Percentiles rank a stretch among this genome's conserved stretches.
Evolutionary conservation across 2,888 invertebrate genomes (phyloP).

Genomic region (Ochropleura leucogaster): DNA sequence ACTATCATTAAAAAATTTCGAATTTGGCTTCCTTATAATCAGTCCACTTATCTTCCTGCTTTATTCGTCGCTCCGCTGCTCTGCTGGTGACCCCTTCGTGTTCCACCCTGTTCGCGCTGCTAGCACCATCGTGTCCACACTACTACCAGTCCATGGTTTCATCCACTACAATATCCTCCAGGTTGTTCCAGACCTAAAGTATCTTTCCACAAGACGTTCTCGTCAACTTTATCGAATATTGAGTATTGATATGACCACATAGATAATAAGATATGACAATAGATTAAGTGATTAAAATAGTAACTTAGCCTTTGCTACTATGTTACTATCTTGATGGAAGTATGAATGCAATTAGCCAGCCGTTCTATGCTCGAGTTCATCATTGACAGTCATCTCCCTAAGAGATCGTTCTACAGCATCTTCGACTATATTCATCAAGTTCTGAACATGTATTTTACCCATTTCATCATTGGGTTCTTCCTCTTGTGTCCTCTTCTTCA

Average conservation of each 20-base stretch:
- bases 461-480: constrained; percentile 56
- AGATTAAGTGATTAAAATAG: constrained; percentile 37
- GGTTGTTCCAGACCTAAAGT: constrained; percentile 23
- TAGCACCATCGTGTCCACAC: constrained; percentile 22
- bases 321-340: constrained; percentile 29
- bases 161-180: constrained; percentile 22
- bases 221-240: constrained; percentile 31
- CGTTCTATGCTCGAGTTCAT: constrained; percentile 40
- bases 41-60: constrained; percentile 44
- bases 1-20: constrained; percentile 29
- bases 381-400: constrained; percentile 40
- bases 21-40: constrained; percentile 50
- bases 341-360: constrained; percentile 35
- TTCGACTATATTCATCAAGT: constrained; percentile 55
- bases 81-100: not conserved
- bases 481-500: constrained; percentile 46
- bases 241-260: constrained; percentile 54
- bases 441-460: constrained; percentile 58
- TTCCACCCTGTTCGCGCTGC: not conserved
- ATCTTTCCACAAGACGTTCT: constrained; percentile 28
- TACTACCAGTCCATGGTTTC: constrained; percentile 32
- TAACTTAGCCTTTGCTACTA: constrained; percentile 15
- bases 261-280: constrained; percentile 47
- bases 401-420: constrained; percentile 55
- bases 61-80: constrained; percentile 16